Evolutionary conservation across 2,888 invertebrate species (phyloP), one percentile per base, ranked within the genome.

Genomic region (Apamea crenata): DNA sequence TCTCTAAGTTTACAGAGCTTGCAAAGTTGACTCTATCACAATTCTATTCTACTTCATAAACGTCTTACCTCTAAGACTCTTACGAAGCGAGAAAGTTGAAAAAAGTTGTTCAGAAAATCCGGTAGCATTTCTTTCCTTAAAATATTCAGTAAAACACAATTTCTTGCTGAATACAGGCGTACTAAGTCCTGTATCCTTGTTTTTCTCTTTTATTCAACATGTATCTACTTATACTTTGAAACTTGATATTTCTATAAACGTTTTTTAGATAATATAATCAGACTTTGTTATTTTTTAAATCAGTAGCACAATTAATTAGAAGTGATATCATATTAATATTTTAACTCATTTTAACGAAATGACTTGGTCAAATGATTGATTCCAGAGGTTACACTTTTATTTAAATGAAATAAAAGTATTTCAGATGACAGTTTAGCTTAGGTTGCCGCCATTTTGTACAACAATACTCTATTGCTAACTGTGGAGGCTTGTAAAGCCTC

Each of bases 1-100:
- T 50, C 18, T 40, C 16, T 47, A 47, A 47, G 47, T 47, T 47
- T 47, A 47, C 4, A 50, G 18, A 47, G 12, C 18, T 32, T n/a
- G 10, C 53, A 74, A 74, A 32, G 59, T 56, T 25, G 29, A 29
- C 36, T 77, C 14, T 65, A 29, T 56, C 10, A 25, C 47, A 29
- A 47, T 74, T 74, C 29, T 82, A 21, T 82, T 82, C 56, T 40
- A 47, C 18, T 47, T n/a, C 65, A 56, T 36, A 80, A 82, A 80
- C 29, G 47, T 25, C 36, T 82, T 36, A 74, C n/a, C 1, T 14
- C 2, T 65, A 65, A 25, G 18, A 47, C 25, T 47, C 36, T 82
- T 32, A 36, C 18, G 36, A 47, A 47, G 10, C 18, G 29, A n/a
- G 32, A 25, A 36, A 29, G 25, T 56, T 66, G 65, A 40, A 82